A percentile compares a stretch with the other conserved stretches of the same genome.
Conservation (phyloP, 1,140 invertebrate species). For the Archegozetes longisetosus region DNA sequence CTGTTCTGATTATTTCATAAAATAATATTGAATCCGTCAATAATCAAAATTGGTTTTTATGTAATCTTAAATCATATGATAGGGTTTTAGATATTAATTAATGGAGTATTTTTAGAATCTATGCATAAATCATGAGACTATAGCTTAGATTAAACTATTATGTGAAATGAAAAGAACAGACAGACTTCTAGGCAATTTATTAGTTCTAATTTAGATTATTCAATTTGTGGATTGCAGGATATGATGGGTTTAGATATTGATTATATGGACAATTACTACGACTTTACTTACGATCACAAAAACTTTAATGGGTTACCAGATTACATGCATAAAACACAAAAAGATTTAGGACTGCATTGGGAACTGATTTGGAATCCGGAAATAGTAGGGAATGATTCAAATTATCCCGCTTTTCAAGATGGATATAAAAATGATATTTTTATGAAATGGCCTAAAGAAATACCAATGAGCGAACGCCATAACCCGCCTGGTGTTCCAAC, state of each 20-base stretch:
- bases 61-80: too few species aligned
- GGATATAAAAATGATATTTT: conserved; percentile 35
- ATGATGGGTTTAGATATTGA: conserved; percentile 79
- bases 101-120: too few species aligned
- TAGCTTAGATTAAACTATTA: too few species aligned
- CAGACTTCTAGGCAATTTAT: not conserved
- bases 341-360: conserved; percentile 1
- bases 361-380: not conserved
- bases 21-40: too few species aligned
- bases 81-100: too few species aligned
- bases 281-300: conserved; percentile 47
- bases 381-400: not conserved
- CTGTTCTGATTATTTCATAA: too few species aligned
- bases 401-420: not conserved
- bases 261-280: conserved; percentile 71
- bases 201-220: not conserved
- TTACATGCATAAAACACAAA: not conserved
- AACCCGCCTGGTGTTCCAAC: not conserved
- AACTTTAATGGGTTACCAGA: not conserved
- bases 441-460: not conserved
- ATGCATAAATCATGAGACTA: too few species aligned
- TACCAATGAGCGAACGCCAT: conserved; percentile 23
- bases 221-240: conserved; percentile 31
- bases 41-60: too few species aligned
- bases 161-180: not conserved